Conservation (phyloP, 2,888 invertebrate species). For the Pseudococcus viburni region DNA sequence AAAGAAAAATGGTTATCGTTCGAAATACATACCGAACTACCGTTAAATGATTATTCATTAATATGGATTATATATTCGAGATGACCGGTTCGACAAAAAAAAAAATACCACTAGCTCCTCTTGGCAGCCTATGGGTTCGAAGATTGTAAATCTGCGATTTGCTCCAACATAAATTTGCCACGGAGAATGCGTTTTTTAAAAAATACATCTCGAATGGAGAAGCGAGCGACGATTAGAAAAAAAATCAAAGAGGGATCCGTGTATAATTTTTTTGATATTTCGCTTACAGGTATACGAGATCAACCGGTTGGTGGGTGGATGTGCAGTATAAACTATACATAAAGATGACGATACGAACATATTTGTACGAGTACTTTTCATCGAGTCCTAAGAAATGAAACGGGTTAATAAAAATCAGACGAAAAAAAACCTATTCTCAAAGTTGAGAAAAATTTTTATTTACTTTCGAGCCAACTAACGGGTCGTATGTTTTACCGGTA, state of each 20-base stretch:
- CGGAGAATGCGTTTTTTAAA: neutral
- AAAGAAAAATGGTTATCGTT: conserved; percentile 2
- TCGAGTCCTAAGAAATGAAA: neutral
- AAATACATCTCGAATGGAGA: neutral
- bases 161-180: neutral
- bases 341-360: no score
- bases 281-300: neutral
- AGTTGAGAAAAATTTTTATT: conserved; percentile 31
- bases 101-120: neutral
- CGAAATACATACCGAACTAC: conserved; percentile 34
- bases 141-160: conserved; percentile 34
- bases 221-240: neutral
- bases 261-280: conserved; percentile 20
- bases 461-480: neutral
- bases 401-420: neutral
- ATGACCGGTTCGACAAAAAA: conserved; percentile 14
- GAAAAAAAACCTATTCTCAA: conserved; percentile 6
- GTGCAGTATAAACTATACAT: neutral
- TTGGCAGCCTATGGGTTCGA: conserved; percentile 19
- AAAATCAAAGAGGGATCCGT: neutral
- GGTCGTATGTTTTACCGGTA: neutral
- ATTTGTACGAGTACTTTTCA: neutral
- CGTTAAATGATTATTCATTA: conserved; percentile 42
- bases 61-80: conserved; percentile 22
- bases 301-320: conserved; percentile 35